Base-by-base conservation (phyloP, 1,140 invertebrate genomes). In the Aporrectodea caliginosa region DNA sequence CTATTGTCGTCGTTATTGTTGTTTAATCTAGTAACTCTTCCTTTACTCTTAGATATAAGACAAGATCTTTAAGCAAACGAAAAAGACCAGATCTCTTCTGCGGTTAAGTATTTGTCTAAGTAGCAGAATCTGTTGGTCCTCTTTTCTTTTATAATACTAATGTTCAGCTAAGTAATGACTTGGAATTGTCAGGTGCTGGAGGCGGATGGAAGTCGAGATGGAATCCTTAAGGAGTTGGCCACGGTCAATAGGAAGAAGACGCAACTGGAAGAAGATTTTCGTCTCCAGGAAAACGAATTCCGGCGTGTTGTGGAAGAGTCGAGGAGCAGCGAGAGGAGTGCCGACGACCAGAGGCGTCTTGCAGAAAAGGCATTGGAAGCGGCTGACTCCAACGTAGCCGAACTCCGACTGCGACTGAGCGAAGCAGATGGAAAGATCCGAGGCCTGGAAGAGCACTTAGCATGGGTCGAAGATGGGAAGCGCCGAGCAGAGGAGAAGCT, bases 351-450 rank as follows among this genome's bases (percentile, higher is more conserved):
- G 74, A 94, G 94, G 84, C 93, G 94, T 81, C 96, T 96, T 87
- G 86, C 97, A 77, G 94, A 97, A 90, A 93, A 95, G 0, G 94
- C 93, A 82, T 88, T 97, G 22, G 93, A 94, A 29, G 93, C 94
- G 86, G 92, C 94, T 2, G 94, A 93, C 22, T 93, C 94, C 84
- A 94, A 96, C 84, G 29, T 81, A 35, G 83, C 82, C 33, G 87
- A 88, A 33, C 88, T 97, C 0, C 95, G 95, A 88, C 92, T 94
- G 83, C 86, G 81, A 75, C 88, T 96, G 1, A 93, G 93, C 71
- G 94, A 93, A 0, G 91, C 94, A 69, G 95, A 97, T 86, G 93
- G 93, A n/a, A 90, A 94, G 77, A 92, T 94, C 1, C 90, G 93
- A 75, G 93, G 94, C 12, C 86, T 95, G 33, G 94, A 96, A 82